phyloP scores from a whole-genome alignment of 2,888 invertebrate genomes.

The Agrotis clavis region DNA sequence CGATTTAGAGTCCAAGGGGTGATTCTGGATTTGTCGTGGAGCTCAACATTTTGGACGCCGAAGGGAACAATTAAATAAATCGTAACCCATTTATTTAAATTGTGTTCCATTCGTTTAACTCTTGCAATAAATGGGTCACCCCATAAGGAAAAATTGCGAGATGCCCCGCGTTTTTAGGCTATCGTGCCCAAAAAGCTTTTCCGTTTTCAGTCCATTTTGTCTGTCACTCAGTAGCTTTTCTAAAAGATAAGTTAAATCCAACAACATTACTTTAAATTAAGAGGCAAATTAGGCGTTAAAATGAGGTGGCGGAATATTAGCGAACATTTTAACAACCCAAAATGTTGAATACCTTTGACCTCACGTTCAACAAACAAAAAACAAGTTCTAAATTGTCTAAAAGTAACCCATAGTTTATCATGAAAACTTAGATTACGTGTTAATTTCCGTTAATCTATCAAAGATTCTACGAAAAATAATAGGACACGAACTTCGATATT shows the following conservation, averaged over 20 bases:
- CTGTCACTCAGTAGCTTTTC: background rate
- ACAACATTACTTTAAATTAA: background rate
- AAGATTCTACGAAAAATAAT: slow-evolving; percentile 27
- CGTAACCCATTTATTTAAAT: slow-evolving; percentile 46
- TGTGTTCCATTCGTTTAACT: slow-evolving; percentile 49
- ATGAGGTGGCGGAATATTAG: background rate
- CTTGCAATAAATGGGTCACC: slow-evolving; percentile 55
- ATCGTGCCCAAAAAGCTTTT: slow-evolving; percentile 30
- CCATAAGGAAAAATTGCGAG: slow-evolving; percentile 45
- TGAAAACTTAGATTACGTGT: slow-evolving; percentile 11
- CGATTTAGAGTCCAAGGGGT: slow-evolving; percentile 15
- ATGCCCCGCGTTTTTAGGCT: slow-evolving; percentile 23
- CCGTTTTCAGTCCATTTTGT: slow-evolving; percentile 29
- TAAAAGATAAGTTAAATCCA: background rate
- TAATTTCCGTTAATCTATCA: slow-evolving; percentile 32
- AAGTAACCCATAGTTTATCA: background rate
- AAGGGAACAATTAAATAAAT: slow-evolving; percentile 53
- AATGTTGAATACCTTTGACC: background rate
- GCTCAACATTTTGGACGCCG: slow-evolving; percentile 13
- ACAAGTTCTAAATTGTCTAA: background rate
- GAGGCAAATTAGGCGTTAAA: background rate
- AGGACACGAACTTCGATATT: slow-evolving; percentile 25
- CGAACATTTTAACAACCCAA: background rate
- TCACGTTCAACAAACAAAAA: background rate
- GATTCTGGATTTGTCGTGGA: slow-evolving; percentile 1